A percentile compares a stretch with the other conserved stretches of the same genome.
phyloP scores from a whole-genome alignment of 1,140 invertebrate species.

The Lordiphosa stackelbergi region DNA sequence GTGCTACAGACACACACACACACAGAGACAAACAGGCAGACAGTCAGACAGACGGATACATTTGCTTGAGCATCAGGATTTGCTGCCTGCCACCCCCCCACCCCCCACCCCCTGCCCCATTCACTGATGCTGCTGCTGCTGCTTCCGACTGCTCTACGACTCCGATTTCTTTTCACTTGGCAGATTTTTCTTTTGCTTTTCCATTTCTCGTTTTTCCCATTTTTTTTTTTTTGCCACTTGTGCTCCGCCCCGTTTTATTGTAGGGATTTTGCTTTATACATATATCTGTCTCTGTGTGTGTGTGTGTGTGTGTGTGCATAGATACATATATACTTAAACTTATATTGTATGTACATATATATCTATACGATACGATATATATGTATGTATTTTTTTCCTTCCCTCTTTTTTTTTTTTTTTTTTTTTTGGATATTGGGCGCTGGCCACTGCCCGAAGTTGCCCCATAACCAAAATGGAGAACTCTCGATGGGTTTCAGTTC shows the following conservation, averaged over 20 bases:
- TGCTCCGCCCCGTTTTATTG: constrained; percentile 73
- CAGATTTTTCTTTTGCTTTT: constrained; percentile 68
- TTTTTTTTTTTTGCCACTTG: constrained; percentile 52
- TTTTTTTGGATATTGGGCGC: constrained; percentile 43
- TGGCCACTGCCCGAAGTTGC: constrained; percentile 34
- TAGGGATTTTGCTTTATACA: constrained; percentile 58
- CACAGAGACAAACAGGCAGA: constrained; percentile 1
- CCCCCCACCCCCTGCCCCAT: constrained; percentile 14
- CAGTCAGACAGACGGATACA: constrained; percentile 35
- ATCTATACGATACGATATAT: constrained; percentile 29
- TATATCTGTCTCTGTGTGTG: constrained; percentile 38
- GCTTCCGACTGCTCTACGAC: constrained; percentile 32
- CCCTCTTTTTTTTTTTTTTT: constrained; percentile 3
- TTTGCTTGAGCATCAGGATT: constrained; percentile 62
- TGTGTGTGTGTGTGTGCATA: constrained; percentile 20
- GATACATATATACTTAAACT: constrained; percentile 21
- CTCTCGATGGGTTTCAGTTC: constrained; percentile 10
- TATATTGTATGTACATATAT: constrained; percentile 11
- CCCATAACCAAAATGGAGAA: constrained; percentile 4
- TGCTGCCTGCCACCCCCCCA: constrained; percentile 40
- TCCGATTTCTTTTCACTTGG: constrained; percentile 75
- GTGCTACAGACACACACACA: constrained; percentile 43
- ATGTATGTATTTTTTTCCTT: constrained; percentile 32
- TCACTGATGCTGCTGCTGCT: constrained; percentile 10
- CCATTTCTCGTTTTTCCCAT: constrained; percentile 53